phyloP scores from a whole-genome alignment of 2,888 invertebrate genomes.

The Agrilus biguttatus region DNA sequence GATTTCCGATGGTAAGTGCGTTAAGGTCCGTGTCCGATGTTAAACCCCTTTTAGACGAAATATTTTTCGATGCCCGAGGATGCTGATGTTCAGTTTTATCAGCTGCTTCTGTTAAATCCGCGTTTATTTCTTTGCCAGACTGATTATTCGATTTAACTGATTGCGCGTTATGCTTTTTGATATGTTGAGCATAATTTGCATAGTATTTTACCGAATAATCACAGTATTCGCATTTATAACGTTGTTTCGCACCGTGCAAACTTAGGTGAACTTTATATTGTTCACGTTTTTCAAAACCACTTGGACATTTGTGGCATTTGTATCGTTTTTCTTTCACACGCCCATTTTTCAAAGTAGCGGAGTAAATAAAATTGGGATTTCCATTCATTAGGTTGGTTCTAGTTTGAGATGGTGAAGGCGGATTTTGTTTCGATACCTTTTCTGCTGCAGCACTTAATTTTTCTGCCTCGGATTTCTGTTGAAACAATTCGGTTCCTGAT shows the following conservation, averaged over 20 bases:
- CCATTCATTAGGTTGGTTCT: slow-evolving; percentile 50
- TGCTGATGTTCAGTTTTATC: slow-evolving; percentile 6
- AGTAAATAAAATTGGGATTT: slow-evolving; percentile 63
- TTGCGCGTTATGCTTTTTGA: slow-evolving; percentile 61
- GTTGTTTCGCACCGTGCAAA: slow-evolving; percentile 69
- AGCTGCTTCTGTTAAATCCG: slow-evolving; percentile 18
- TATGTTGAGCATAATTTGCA: slow-evolving; percentile 70
- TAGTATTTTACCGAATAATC: slow-evolving; percentile 82
- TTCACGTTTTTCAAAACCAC: slow-evolving; percentile 72
- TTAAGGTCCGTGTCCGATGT: slow-evolving; percentile 46
- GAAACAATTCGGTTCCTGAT: slow-evolving; percentile 51
- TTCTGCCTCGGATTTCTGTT: slow-evolving; percentile 43
- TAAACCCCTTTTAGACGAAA: slow-evolving; percentile 23
- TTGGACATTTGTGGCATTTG: slow-evolving; percentile 76
- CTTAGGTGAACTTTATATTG: slow-evolving; percentile 73
- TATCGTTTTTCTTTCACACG: slow-evolving; percentile 61
- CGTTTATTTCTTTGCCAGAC: slow-evolving; percentile 15
- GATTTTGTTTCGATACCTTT: slow-evolving; percentile 32
- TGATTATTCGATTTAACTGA: slow-evolving; percentile 33
- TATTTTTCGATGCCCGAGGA: slow-evolving; percentile 17
- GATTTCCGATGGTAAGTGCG: slow-evolving; percentile 42
- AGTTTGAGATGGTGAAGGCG: slow-evolving; percentile 34
- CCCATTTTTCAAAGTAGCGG: slow-evolving; percentile 59
- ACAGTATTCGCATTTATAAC: slow-evolving; percentile 69
- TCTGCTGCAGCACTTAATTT: slow-evolving; percentile 35